phyloP scores from a whole-genome alignment of 2,888 invertebrate genomes.

The Chrysomela aeneicollis region DNA sequence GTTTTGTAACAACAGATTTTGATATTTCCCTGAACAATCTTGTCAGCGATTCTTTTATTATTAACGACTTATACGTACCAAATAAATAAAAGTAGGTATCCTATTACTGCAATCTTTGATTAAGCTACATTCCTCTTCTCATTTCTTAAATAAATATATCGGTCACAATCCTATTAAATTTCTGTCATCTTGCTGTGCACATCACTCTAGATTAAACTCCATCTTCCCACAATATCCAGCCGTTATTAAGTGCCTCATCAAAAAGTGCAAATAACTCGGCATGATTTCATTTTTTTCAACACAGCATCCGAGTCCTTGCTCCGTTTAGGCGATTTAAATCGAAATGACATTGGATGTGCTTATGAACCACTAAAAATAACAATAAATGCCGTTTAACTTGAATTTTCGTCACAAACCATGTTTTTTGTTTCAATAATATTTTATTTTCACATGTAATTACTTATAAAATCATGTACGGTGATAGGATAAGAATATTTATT shows the following conservation, averaged over 20 bases:
- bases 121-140: neutral
- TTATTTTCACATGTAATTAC: no score
- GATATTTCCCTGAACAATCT: no score
- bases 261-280: constrained; percentile 10
- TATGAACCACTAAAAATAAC: constrained; percentile 5
- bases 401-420: neutral
- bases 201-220: constrained; percentile 16
- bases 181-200: constrained; percentile 14
- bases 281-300: constrained; percentile 16
- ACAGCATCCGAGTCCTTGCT: constrained; percentile 8
- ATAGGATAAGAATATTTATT: no score
- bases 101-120: no score
- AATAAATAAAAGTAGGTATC: no score
- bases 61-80: no score
- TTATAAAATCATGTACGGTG: no score
- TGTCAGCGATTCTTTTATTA: no score
- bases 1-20: no score
- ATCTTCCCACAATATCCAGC: constrained; percentile 19
- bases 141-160: constrained; percentile 20
- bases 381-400: neutral
- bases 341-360: constrained; percentile 18
- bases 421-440: neutral
- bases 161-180: constrained; percentile 28
- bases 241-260: constrained; percentile 4
- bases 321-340: constrained; percentile 21